Evolutionary conservation across 2,888 invertebrate genomes (phyloP), one percentile per base, ranked within the genome.

Genomic region (Caenorhabditis auriculariae): DNA sequence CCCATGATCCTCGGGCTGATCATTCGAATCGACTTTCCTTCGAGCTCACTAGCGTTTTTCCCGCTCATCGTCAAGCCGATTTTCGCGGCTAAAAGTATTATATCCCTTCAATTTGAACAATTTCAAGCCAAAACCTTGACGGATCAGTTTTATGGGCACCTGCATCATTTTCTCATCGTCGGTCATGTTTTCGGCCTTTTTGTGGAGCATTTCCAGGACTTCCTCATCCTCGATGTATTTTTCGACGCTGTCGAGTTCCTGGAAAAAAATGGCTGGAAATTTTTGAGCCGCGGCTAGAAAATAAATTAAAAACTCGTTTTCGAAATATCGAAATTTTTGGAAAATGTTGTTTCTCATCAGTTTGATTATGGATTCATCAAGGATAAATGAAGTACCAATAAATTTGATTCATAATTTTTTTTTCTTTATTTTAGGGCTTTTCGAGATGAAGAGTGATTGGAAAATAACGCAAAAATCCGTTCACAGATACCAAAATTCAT

Each of bases 1-100:
- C 58, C 52, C 62, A 62, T 54, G 9, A 59, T 58, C 49, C 55
- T 45, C 39, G 53, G 69, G 45, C 53, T 72, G 45, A 53, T 65
- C 23, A 49, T 45, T 44, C 51, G 58, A 7, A 62, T 0, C n/a
- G 47, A 45, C 23, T 62, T 62, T 38, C 23, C 28, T n/a, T 58
- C 58, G 27, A 62, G 47, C 42, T 54, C 54, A 2, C 51, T 47
- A 0, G 58, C 55, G 28, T 72, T 69, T 17, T 65, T 32, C 0
- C 70, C 70, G 3, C 53, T 43, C 45, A 69, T 17, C 17, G 56
- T 50, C 3, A 66, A 24, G 6, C 59, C 63, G 2, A 72, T 29
- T 39, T 72, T 70, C 3, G 68, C 59, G 17, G 56, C 63, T 60
- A 28, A 27, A 57, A 53, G 37, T 26, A 24, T 3, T 23, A 15